Percentiles rank a stretch among this genome's conserved stretches.
Evolutionary conservation across 2,888 invertebrate species (phyloP).

Genomic region (Hofmannophila pseudospretella): DNA sequence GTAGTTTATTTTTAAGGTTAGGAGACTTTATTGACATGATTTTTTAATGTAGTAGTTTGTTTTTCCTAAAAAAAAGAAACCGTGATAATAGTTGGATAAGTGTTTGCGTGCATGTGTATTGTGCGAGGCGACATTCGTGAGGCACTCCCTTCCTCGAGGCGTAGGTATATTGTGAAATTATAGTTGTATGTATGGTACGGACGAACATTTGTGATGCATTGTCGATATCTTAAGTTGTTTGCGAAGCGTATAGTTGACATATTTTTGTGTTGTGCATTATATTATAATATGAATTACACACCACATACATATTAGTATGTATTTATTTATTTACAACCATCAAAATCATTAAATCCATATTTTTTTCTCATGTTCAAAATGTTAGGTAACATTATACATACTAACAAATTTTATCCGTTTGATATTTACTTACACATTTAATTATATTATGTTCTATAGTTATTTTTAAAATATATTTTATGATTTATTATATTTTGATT

Average conservation of each 20-base stretch:
- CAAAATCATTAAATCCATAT: not conserved
- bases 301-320: constrained; percentile 14
- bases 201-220: constrained; percentile 57
- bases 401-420: not conserved
- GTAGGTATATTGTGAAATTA: constrained; percentile 40
- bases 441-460: constrained; percentile 3
- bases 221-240: constrained; percentile 53
- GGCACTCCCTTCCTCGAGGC: constrained; percentile 70
- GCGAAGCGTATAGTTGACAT: constrained; percentile 37
- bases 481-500: constrained; percentile 1
- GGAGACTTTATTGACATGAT: constrained; percentile 67
- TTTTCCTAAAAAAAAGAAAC: constrained; percentile 67
- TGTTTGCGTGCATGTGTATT: constrained; percentile 54
- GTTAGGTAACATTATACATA: not conserved
- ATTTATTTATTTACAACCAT: constrained; percentile 8
- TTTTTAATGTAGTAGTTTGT: constrained; percentile 57
- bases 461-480: constrained; percentile 4
- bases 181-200: constrained; percentile 51
- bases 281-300: constrained; percentile 13
- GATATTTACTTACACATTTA: constrained; percentile 1
- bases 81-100: constrained; percentile 77
- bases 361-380: not conserved
- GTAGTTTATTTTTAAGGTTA: constrained; percentile 73
- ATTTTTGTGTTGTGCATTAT: constrained; percentile 53
- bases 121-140: constrained; percentile 61